phyloP scores from a whole-genome alignment of 2,797 vertebrate genomes.

The Acridotheres tristis region DNA sequence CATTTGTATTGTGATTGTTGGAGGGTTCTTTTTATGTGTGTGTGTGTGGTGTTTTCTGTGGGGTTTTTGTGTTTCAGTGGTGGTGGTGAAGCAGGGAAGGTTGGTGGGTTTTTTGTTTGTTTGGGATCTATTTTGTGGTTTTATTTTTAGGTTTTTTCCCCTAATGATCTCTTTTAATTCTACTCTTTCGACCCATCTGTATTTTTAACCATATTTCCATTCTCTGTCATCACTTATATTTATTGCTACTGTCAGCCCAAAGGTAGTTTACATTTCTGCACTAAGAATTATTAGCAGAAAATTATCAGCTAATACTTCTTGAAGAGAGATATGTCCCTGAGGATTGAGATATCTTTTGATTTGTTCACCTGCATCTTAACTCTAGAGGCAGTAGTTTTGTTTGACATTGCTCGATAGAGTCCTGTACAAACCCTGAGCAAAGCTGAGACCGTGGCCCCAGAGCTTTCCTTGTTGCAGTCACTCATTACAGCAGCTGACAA shows the following conservation, averaged over 20 bases:
- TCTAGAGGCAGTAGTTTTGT: background rate
- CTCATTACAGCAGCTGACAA: background rate
- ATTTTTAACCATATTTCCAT: background rate
- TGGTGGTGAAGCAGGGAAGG: accelerated
- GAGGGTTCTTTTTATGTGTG: accelerated
- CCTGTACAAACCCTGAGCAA: background rate
- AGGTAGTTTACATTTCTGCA: background rate
- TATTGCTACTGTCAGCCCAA: background rate
- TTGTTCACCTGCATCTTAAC: background rate
- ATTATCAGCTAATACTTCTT: background rate
- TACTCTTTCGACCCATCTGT: background rate
- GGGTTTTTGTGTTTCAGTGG: background rate
- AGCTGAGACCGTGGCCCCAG: background rate
- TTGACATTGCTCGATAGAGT: accelerated
- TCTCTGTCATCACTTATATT: background rate
- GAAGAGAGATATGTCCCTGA: background rate
- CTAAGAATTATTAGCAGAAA: background rate
- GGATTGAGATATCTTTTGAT: background rate
- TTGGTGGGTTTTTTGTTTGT: background rate
- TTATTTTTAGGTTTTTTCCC: background rate
- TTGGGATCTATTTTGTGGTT: background rate
- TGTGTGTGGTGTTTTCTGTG: background rate
- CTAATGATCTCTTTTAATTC: background rate
- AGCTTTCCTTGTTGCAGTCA: background rate
- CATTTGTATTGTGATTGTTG: background rate